These are phyloP conservation scores for Anhinga anhinga DNA, from an alignment of 2,113 vertebrate genomes.

Conservation along the genomic window DNA sequence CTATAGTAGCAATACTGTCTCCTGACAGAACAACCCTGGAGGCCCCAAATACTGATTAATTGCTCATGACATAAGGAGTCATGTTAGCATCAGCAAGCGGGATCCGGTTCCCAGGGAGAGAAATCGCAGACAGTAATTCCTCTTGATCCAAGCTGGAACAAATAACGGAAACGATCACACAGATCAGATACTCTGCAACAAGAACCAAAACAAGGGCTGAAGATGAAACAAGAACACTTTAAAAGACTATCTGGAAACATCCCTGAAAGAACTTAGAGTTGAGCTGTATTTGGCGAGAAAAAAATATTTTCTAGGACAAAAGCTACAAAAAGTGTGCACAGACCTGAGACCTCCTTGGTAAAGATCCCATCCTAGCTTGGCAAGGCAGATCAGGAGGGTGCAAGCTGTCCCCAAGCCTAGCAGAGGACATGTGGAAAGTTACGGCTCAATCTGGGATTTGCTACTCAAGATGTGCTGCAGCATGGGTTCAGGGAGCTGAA, in stretches of 20 bases:
- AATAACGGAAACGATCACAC: not conserved
- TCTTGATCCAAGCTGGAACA: slow-evolving; percentile 31
- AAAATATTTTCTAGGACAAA: not conserved
- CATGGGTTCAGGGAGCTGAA: not conserved
- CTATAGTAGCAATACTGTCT: not conserved
- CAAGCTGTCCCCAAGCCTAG: not conserved
- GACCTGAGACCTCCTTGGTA: accelerated
- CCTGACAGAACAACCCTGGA: slow-evolving; percentile 20
- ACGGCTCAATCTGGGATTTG: not conserved
- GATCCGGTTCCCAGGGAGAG: not conserved
- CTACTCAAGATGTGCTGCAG: not conserved
- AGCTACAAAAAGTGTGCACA: not conserved
- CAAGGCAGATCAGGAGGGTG: accelerated
- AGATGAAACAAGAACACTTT: not conserved
- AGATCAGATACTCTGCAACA: not conserved
- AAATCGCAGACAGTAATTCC: slow-evolving; percentile 5
- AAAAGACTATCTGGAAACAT: not conserved
- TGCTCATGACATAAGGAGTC: slow-evolving; percentile 20
- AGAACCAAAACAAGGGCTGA: not conserved
- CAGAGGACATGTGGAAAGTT: not conserved
- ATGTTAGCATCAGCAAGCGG: not conserved
- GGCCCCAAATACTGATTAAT: slow-evolving; percentile 12
- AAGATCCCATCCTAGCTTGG: not conserved
- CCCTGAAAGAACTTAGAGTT: not conserved
- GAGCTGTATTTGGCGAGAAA: not conserved